These are phyloP conservation scores for Cephus sareptanus DNA, from an alignment of 2,888 invertebrate species.

Conservation along the genomic window DNA sequence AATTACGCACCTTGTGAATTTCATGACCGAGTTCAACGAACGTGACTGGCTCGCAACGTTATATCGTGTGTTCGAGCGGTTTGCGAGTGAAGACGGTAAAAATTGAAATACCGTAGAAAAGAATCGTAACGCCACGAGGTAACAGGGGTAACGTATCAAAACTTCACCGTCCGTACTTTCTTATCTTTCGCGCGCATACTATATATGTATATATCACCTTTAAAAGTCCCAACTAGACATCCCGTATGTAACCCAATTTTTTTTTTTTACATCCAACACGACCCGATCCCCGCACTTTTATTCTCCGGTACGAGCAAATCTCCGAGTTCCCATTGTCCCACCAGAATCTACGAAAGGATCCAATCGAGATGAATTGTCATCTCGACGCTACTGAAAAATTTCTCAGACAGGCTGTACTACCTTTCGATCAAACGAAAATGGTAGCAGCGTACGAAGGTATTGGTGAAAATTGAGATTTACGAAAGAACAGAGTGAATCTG, in stretches of 20 bases:
- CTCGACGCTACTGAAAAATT: neutral
- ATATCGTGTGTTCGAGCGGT: neutral
- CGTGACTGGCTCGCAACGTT: neutral
- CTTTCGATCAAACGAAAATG: neutral
- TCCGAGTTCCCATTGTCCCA: neutral
- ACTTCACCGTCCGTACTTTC: neutral
- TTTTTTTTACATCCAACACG: neutral
- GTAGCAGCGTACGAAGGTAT: neutral
- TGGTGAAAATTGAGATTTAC: neutral
- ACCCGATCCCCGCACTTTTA: neutral
- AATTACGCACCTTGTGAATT: neutral
- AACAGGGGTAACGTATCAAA: neutral
- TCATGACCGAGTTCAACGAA: neutral
- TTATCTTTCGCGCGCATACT: neutral
- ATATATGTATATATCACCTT: neutral
- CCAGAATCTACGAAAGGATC: neutral
- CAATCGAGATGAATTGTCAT: neutral
- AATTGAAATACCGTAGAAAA: neutral
- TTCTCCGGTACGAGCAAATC: neutral
- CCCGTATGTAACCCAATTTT: neutral
- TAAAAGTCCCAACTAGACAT: neutral
- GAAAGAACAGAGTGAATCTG: neutral
- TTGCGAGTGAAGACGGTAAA: neutral
- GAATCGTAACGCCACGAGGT: neutral
- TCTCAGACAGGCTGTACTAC: neutral